Base-by-base conservation (phyloP, 2,888 invertebrate species). In the Drosophila setosimentum region DNA sequence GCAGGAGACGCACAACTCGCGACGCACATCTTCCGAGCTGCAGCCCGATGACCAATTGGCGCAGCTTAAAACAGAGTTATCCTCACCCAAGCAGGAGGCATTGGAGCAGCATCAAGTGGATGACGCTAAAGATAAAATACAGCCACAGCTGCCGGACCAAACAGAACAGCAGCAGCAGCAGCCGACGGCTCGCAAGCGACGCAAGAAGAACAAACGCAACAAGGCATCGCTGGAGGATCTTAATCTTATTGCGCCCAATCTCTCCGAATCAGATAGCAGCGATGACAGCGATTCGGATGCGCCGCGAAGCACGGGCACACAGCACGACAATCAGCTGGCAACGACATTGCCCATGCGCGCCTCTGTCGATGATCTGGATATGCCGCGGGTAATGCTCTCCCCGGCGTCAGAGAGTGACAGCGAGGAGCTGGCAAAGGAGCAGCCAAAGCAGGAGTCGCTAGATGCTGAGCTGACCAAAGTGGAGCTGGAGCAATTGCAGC, bases 211-310 rank as follows among this genome's bases (percentile, higher is more conserved):
- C 53, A 93, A 92, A 60, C 87, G 91, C 3, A 89, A 87, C 35
- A 93, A 93, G 67, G 92, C 92, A 58, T 91, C 91, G 7, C 65
- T 93, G 60, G 94, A 95, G 6, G 96, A 96, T 89, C 94, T 96
- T 2, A 95, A 97, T 93, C 93, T 97, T 63, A 97, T 97, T 4
- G 97, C 96, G 3, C 93, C 97, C 49, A 97, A 97, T 94, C 94
- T 97, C 49, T 97, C 97, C 0, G 97, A 97, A 88, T 97, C 97
- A 91, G 97, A 97, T 84, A 96, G 96, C 76, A 96, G 96, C 82
- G 95, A 95, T 69, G 97, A 96, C 75, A 95, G 93, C 3, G 95
- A 95, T 18, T 88, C 91, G 32, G 87, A 92, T 83, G 81, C 68
- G 3, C 57, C 77, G 2, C 73, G 65, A 4, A 78, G 76, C 42